phyloP scores from a whole-genome alignment of 2,797 vertebrate species.

The Emydoidea blandingii region DNA sequence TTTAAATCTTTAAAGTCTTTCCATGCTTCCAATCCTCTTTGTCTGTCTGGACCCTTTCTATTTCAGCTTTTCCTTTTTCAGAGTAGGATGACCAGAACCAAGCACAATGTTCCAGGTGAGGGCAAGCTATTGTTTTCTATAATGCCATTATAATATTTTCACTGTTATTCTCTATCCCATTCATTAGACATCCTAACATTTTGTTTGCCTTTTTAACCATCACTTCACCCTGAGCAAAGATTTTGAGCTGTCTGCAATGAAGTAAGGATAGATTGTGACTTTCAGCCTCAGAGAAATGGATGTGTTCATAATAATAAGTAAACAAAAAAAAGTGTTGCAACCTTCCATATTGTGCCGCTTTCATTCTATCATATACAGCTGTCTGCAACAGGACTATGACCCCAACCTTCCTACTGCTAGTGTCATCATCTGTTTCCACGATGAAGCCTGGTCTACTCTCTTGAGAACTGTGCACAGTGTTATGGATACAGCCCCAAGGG shows the following conservation, averaged over 20 bases:
- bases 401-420: slow-evolving; percentile 85
- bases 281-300: not conserved
- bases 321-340: not conserved
- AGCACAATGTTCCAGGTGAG: not conserved
- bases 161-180: not conserved
- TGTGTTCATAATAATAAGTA: not conserved
- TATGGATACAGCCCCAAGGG: slow-evolving; percentile 84
- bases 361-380: slow-evolving; percentile 78
- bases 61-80: not conserved
- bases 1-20: not conserved
- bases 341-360: not conserved
- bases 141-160: not conserved
- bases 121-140: not conserved
- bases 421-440: slow-evolving; percentile 89
- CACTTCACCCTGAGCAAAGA: not conserved
- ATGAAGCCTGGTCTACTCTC: slow-evolving; percentile 89
- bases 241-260: not conserved
- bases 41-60: not conserved
- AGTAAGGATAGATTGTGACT: not conserved
- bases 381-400: slow-evolving; percentile 81
- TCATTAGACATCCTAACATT: not conserved
- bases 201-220: not conserved
- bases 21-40: not conserved
- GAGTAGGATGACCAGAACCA: not conserved
- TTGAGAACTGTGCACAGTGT: slow-evolving; percentile 90